Conservation (phyloP, 1,140 invertebrate species). For the Augochlora pura region DNA sequence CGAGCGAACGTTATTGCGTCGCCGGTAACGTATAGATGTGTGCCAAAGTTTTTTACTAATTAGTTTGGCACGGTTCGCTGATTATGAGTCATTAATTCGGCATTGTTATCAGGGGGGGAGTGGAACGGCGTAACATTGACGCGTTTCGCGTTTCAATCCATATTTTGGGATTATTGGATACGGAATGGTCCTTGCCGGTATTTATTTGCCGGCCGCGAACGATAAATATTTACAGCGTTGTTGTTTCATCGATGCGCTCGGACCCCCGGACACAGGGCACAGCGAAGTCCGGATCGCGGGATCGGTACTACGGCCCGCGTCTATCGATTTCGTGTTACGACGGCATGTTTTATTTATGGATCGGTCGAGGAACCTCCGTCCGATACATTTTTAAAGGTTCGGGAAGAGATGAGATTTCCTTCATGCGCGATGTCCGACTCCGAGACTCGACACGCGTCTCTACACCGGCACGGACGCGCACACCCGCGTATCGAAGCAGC, state of each 20-base stretch:
- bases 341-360: background rate
- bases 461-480: too few species aligned
- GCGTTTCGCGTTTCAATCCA: conserved; percentile 11
- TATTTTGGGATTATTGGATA: conserved; percentile 36
- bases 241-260: conserved; percentile 17
- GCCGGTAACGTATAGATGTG: background rate
- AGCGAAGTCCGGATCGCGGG: background rate
- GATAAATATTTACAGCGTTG: conserved; percentile 33
- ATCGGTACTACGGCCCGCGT: background rate
- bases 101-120: background rate
- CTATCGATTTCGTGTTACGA: background rate
- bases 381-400: background rate
- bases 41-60: background rate
- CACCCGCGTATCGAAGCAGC: too few species aligned
- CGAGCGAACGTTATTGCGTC: background rate
- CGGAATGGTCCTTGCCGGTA: background rate
- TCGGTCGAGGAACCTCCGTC: background rate
- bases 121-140: background rate
- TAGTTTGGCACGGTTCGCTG: background rate
- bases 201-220: background rate
- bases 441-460: too few species aligned
- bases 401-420: too few species aligned
- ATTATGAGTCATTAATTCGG: conserved; percentile 22
- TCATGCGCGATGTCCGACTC: too few species aligned
- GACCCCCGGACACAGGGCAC: background rate